Percentiles rank a stretch among this genome's conserved stretches.
Evolutionary conservation across 2,797 vertebrate genomes (phyloP).

Genomic region (Malurus splendens): DNA sequence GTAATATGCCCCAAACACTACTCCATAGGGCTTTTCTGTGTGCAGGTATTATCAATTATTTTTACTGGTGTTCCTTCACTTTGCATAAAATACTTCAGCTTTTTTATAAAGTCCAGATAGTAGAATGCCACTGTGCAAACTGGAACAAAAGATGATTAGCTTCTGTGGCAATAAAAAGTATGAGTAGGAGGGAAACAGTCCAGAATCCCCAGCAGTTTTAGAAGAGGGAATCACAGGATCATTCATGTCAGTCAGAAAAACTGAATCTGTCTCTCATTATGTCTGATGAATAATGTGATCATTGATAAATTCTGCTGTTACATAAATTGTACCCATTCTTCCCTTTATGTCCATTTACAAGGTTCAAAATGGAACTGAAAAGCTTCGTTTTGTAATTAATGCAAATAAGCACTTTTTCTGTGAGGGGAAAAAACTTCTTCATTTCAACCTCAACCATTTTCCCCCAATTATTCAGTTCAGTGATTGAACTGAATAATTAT

Average conservation of each 20-base stretch:
- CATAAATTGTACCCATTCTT: background rate
- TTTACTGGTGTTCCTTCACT: background rate
- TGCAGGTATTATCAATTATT: background rate
- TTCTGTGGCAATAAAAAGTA: background rate
- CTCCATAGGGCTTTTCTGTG: background rate
- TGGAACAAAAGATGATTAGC: background rate
- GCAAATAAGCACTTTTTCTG: background rate
- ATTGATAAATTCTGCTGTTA: background rate
- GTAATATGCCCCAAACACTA: background rate
- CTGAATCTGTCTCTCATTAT: background rate
- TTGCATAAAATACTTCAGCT: background rate
- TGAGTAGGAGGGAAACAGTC: background rate
- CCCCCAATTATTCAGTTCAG: slow-evolving; percentile 1
- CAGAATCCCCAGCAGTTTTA: background rate
- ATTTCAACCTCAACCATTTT: background rate
- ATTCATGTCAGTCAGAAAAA: background rate
- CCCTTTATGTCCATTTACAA: background rate
- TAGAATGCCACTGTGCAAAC: background rate
- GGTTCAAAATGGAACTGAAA: background rate
- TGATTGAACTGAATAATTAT: slow-evolving; percentile 8
- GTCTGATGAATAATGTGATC: background rate
- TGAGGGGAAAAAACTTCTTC: background rate
- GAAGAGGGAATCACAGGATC: background rate
- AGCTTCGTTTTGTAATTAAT: background rate
- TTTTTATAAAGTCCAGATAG: background rate